Evolutionary conservation across 2,888 invertebrate species (phyloP), one percentile per base, ranked within the genome.

Genomic region (Plebejus anna): DNA sequence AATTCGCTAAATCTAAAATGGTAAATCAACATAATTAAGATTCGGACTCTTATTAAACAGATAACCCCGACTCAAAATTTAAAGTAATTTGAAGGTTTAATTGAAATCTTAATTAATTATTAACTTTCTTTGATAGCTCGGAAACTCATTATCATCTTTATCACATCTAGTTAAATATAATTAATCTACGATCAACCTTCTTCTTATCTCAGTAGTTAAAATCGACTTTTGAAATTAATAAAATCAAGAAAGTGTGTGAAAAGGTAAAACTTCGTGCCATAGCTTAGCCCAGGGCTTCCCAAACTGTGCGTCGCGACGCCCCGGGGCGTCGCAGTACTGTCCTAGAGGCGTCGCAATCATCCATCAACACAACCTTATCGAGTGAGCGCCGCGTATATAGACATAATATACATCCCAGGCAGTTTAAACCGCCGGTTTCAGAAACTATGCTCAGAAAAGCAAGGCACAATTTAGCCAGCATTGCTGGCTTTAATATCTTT

Each of bases 31-130:
- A 66, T 66, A 66, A 66, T 66, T 66, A 66, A 32, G 66, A 32
- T 36, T 42, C 71, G 28, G 42, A 42, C 42, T 42, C 38, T 70
- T 70, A 70, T 70, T 70, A 70, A 70, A 38, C 38, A 71, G 70
- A 70, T 70, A 42, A 71, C n/a, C 28, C 5, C 22, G 9, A 42
- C 71, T 71, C 7, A 42, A 71, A 71, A 42, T 42, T 38, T 71
- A 9, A 71, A 42, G 71, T 71, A 71, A 71, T 71, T 42, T 42
- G 42, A 71, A 66, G 32, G 42, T 42, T 42, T 71, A 71, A 71
- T 71, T 42, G n/a, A 71, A 71, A 71, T 42, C 71, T 71, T 71
- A 71, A 71, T 71, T 71, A 71, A 71, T 71, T 22, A 42, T 71
- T 42, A 38, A 71, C 38, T 71, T 71, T 71, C 71, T 71, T 42